phyloP scores from a whole-genome alignment of 1,140 invertebrate species.

The Pseudomyrmex concolor region DNA sequence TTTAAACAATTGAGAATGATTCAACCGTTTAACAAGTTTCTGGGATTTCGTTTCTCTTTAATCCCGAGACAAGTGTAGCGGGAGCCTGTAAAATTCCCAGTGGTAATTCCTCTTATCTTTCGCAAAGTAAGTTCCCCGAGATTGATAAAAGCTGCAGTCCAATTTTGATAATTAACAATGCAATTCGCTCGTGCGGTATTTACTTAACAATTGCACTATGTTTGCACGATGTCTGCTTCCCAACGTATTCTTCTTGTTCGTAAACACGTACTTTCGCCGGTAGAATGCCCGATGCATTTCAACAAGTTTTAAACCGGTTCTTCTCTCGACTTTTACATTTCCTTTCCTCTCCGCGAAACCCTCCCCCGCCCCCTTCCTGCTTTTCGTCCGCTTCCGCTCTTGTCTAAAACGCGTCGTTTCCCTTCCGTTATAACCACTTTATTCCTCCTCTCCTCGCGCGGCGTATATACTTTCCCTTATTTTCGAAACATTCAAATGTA shows the following conservation, averaged over 20 bases:
- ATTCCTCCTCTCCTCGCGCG: background rate
- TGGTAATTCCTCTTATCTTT: constrained; percentile 54
- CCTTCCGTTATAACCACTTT: background rate
- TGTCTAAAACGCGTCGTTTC: constrained; percentile 10
- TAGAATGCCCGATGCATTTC: constrained; percentile 55
- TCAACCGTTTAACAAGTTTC: constrained; percentile 48
- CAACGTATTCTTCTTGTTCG: constrained; percentile 27
- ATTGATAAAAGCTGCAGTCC: constrained; percentile 45
- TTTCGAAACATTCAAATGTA: constrained; percentile 39
- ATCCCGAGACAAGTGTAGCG: constrained; percentile 35
- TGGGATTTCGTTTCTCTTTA: constrained; percentile 46
- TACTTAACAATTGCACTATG: constrained; percentile 47
- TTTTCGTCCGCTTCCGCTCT: constrained; percentile 26
- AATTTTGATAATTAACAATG: constrained; percentile 60
- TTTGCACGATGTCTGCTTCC: constrained; percentile 32
- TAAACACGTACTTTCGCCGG: constrained; percentile 37
- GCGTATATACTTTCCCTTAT: constrained; percentile 26
- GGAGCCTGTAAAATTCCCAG: constrained; percentile 48
- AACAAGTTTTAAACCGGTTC: constrained; percentile 56
- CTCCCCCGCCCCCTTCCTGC: background rate
- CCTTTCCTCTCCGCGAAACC: background rate
- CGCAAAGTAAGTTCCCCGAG: constrained; percentile 29
- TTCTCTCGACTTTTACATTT: constrained; percentile 32
- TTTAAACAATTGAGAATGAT: constrained; percentile 44
- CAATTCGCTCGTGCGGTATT: constrained; percentile 41